These are phyloP conservation scores for Hypocryptadius cinnamomeus DNA, from an alignment of 2,113 vertebrate genomes.

Conservation along the genomic window DNA sequence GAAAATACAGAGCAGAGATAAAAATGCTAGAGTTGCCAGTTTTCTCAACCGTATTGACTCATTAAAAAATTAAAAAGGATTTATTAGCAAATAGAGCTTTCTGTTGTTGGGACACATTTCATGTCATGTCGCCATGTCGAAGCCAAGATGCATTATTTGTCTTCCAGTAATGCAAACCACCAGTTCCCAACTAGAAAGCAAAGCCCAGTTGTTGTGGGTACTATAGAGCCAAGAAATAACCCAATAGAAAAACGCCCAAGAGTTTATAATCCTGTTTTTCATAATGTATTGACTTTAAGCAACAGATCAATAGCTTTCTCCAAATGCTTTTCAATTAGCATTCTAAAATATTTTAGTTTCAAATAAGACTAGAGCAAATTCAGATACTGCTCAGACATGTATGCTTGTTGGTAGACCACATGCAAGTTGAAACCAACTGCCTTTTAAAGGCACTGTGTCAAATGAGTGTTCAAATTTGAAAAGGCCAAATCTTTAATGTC, in stretches of 20 bases:
- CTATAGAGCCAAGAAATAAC: neutral
- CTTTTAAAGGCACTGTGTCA: neutral
- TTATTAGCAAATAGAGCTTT: neutral
- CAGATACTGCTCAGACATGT: neutral
- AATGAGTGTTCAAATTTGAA: neutral
- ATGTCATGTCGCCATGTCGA: rapidly evolving
- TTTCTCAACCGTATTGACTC: neutral
- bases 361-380: neutral
- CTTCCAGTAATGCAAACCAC: neutral
- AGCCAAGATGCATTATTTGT: neutral
- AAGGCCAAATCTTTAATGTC: neutral
- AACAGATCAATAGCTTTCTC: neutral
- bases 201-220: neutral
- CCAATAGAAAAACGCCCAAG: neutral
- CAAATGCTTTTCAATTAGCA: neutral
- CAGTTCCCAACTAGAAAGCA: neutral
- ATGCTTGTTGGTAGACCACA: neutral
- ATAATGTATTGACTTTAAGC: neutral
- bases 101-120: neutral
- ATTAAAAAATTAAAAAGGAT: neutral
- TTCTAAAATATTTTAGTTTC: neutral
- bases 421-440: neutral
- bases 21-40: neutral
- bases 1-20: neutral
- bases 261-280: neutral